phyloP scores from a whole-genome alignment of 2,888 invertebrate genomes.

The Nineta flava region DNA sequence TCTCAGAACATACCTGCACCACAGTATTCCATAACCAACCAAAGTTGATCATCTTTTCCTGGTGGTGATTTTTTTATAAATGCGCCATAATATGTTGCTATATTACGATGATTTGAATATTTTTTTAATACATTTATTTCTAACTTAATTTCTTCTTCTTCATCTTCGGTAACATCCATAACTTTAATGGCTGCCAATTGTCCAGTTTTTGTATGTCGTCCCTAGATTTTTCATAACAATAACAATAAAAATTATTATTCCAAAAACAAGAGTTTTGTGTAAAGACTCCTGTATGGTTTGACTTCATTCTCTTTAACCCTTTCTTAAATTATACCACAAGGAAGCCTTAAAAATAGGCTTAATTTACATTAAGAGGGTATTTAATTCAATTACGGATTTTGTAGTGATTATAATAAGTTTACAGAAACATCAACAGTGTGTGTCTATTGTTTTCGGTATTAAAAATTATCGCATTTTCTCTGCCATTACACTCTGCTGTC shows the following conservation, averaged over 20 bases:
- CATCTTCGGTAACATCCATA: constrained; percentile 99
- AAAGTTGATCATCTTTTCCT: constrained; percentile 97
- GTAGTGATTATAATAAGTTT: no score
- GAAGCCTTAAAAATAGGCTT: no score
- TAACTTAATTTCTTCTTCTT: constrained; percentile 99
- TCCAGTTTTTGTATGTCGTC: constrained; percentile 98
- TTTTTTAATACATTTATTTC: constrained; percentile 99
- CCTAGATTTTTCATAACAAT: constrained; percentile 37
- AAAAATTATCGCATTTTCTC: no score
- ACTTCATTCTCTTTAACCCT: neutral
- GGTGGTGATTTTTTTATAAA: constrained; percentile 98
- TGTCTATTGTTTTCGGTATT: no score
- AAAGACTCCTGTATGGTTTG: neutral
- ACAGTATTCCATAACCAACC: constrained; percentile 99
- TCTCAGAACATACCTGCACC: constrained; percentile 56
- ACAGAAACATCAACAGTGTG: no score
- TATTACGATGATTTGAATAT: constrained; percentile 97
- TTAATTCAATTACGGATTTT: no score
- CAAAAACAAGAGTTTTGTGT: no score
- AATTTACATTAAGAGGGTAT: no score
- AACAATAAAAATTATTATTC: neutral
- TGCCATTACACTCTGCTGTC: no score
- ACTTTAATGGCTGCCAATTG: constrained; percentile 99
- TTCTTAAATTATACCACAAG: no score
- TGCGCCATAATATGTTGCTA: constrained; percentile 99